Conservation (phyloP, 2,888 invertebrate genomes). For the Copidosoma aretas region DNA sequence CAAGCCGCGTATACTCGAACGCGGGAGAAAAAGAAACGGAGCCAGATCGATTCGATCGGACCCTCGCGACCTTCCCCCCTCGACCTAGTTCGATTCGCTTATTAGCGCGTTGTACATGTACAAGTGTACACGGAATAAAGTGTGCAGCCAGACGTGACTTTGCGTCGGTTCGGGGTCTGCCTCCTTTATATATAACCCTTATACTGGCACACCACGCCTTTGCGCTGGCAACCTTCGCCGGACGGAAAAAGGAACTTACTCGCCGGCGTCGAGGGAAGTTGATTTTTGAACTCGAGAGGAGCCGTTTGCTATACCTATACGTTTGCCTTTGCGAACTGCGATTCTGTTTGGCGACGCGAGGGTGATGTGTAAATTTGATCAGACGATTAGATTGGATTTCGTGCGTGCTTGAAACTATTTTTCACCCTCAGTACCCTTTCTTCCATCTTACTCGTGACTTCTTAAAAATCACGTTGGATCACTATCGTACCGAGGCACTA, state of each 20-base stretch:
- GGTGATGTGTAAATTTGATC: not conserved
- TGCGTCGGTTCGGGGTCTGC: not conserved
- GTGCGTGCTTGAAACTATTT: not conserved
- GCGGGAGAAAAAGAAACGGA: conserved; percentile 4
- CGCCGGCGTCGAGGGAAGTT: not conserved
- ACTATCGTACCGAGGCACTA: too few species aligned
- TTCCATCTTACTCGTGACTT: too few species aligned
- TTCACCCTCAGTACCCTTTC: too few species aligned
- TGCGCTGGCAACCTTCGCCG: not conserved
- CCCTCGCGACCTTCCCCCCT: not conserved
- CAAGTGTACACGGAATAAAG: not conserved
- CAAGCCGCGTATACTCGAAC: not conserved
- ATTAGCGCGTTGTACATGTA: conserved; percentile 16
- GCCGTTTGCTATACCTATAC: not conserved
- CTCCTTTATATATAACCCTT: not conserved
- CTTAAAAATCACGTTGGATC: too few species aligned
- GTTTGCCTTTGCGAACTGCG: not conserved
- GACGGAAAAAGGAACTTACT: not conserved
- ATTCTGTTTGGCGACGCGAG: not conserved
- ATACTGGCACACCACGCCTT: not conserved
- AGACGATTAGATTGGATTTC: not conserved
- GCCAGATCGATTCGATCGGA: conserved; percentile 27
- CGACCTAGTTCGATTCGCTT: conserved; percentile 8
- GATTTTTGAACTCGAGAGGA: not conserved
- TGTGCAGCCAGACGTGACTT: not conserved